phyloP scores from a whole-genome alignment of 2,888 invertebrate species.

The Drosophila mettleri region DNA sequence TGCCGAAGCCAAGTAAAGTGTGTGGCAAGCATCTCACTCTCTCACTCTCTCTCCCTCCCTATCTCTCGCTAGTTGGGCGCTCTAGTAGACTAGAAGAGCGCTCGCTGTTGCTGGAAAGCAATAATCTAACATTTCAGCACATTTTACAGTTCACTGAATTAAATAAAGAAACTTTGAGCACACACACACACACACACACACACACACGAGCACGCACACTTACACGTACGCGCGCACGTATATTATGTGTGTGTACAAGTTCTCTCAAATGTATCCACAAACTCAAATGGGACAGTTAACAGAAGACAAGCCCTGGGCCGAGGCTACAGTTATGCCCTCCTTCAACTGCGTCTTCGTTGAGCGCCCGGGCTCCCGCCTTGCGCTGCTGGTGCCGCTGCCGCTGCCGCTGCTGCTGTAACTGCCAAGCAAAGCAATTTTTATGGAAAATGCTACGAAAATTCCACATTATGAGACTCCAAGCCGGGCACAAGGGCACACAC shows the following conservation, averaged over 20 bases:
- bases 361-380: too few species aligned
- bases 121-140: constrained; percentile 79
- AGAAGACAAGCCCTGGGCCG: constrained; percentile 53
- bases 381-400: background rate
- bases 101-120: constrained; percentile 56
- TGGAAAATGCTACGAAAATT: constrained; percentile 78
- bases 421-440: constrained; percentile 79
- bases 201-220: constrained; percentile 33
- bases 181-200: constrained; percentile 37
- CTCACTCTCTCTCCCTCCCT: background rate
- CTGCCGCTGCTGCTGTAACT: constrained; percentile 20
- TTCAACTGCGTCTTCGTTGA: constrained; percentile 40
- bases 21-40: constrained; percentile 25
- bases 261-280: constrained; percentile 69
- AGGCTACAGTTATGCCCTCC: constrained; percentile 30
- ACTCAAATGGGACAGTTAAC: constrained; percentile 71
- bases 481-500: constrained; percentile 55
- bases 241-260: constrained; percentile 31
- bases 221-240: constrained; percentile 31
- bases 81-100: constrained; percentile 33
- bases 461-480: constrained; percentile 73
- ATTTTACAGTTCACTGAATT: constrained; percentile 79
- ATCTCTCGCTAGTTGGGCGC: constrained; percentile 52
- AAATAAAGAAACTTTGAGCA: constrained; percentile 77
- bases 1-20: constrained; percentile 8